Percentiles rank a stretch among this genome's conserved stretches.
Evolutionary conservation across 1,140 invertebrate species (phyloP).

Genomic region (Trachelipus rathkii): DNA sequence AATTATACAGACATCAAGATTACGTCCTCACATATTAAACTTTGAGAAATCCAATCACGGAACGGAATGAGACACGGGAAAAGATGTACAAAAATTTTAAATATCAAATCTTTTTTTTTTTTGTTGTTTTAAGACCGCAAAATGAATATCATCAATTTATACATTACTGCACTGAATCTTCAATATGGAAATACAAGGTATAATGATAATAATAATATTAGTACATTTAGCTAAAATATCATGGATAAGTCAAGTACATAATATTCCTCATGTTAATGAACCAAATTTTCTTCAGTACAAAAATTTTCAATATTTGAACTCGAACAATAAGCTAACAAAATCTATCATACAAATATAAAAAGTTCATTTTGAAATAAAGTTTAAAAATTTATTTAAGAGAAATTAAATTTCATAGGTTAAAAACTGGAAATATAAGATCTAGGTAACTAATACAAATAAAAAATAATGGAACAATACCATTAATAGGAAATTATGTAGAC

Average conservation of each 20-base stretch:
- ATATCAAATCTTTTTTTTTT: neutral
- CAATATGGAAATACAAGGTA: no score
- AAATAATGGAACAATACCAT: no score
- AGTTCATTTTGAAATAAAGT: neutral
- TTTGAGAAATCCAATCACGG: neutral
- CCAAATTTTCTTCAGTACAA: no score
- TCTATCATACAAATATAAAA: constrained; percentile 1
- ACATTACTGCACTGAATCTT: neutral
- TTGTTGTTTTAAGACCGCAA: neutral
- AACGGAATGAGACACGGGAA: neutral
- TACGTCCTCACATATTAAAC: neutral
- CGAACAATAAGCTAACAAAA: neutral
- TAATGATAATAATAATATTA: neutral
- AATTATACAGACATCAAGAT: neutral
- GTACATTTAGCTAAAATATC: neutral
- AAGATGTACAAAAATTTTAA: constrained; percentile 5
- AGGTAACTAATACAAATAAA: neutral
- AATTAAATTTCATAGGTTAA: neutral
- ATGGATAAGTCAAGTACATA: neutral
- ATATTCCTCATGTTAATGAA: neutral
- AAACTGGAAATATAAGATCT: neutral
- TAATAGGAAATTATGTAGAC: neutral
- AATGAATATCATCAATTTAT: neutral
- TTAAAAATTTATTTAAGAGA: neutral
- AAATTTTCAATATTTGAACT: no score